Conservation (phyloP, 2,888 invertebrate genomes). For the Pimpla rufipes region DNA sequence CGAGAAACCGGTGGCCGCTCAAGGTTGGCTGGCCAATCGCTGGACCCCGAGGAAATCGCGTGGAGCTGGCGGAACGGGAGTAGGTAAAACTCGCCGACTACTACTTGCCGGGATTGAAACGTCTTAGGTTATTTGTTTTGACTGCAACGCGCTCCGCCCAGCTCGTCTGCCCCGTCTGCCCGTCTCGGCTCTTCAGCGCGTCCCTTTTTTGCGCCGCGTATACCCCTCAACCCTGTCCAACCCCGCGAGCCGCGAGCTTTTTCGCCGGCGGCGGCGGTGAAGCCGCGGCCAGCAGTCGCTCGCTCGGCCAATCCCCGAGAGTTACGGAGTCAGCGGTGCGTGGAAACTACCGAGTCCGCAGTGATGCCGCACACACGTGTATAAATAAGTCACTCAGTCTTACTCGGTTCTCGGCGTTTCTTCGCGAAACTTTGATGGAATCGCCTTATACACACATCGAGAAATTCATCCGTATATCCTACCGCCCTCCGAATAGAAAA, state of each 20-base stretch:
- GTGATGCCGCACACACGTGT: not conserved
- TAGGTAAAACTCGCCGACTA: constrained; percentile 67
- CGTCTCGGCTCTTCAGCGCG: constrained; percentile 66
- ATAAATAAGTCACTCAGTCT: constrained; percentile 22
- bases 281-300: constrained; percentile 35
- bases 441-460: constrained; percentile 39
- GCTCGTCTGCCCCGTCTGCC: constrained; percentile 76
- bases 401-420: constrained; percentile 27
- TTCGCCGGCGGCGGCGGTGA: constrained; percentile 38
- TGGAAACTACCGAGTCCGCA: constrained; percentile 50
- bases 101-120: constrained; percentile 78
- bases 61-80: constrained; percentile 32
- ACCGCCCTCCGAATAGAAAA: constrained; percentile 1
- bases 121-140: constrained; percentile 83
- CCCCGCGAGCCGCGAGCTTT: constrained; percentile 58
- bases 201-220: constrained; percentile 24
- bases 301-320: constrained; percentile 48
- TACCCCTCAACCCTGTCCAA: constrained; percentile 35
- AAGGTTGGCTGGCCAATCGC: constrained; percentile 20
- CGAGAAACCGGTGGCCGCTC: not conserved
- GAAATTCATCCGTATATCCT: constrained; percentile 11
- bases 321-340: constrained; percentile 64
- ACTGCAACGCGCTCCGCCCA: constrained; percentile 81
- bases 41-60: not conserved
- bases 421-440: constrained; percentile 36